Evolutionary conservation across 2,113 vertebrate genomes (phyloP), one percentile per base, ranked within the genome.

Genomic region (Myxocyprinus asiaticus): DNA sequence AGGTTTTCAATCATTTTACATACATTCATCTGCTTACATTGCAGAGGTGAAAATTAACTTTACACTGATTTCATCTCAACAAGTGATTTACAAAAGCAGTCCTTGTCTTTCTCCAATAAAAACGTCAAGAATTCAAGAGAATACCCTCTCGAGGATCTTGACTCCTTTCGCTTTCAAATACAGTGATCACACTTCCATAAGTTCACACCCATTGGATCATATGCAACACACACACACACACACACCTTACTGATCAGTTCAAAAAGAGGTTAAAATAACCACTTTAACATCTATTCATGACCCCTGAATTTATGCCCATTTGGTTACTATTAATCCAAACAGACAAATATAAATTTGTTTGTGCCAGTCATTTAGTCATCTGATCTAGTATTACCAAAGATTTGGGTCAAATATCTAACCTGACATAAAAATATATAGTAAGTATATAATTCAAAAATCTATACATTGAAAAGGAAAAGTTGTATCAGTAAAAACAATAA

Each of bases 1-100:
- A 87, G 81, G 72, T 63, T 86, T 83, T 75, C 86, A 48, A 55
- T 42, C 11, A 81, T 61, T 64, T 55, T 12, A 66, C 15, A 80
- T 83, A 82, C 78, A 84, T 77, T 80, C 79, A 69, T 82, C 45
- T 78, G 77, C 78, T 7, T n/a, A 64, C 47, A 67, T 9, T 64
- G n/a, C 62, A 67, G 11, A 85, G 10, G 70, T 65, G 42, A 74
- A 33, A 64, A 44, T 9, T 45, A 42, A 74, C 63, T 75, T 58
- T 45, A 73, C 61, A 61, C 12, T 33, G 22, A 33, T 33, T 76
- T 77, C 9, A 53, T 43, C 45, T 45, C 12, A 47, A 64, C 63
- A 58, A 43, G 51, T 67, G 64, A 81, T 72, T 15, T 33, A 75
- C 50, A 61, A 47, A 53, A 14, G 17, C 50, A 63, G 67, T 80